These are phyloP conservation scores for Brachyptera putata DNA, from an alignment of 2,888 invertebrate genomes.

Conservation along the genomic window DNA sequence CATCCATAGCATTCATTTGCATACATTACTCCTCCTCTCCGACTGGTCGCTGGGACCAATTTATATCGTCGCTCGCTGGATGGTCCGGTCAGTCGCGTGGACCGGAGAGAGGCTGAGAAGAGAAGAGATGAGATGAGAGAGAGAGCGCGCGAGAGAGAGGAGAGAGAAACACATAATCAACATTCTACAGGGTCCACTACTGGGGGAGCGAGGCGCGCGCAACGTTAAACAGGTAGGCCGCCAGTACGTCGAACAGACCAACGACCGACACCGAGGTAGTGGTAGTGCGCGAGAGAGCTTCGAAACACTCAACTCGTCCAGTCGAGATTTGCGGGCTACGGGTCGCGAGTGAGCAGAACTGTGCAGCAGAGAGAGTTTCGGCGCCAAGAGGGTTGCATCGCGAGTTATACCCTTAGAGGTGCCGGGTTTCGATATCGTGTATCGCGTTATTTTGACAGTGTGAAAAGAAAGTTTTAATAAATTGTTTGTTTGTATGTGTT, in stretches of 20 bases:
- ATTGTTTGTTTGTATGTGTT: constrained; percentile 7
- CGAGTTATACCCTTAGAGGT: too few relatives aligned
- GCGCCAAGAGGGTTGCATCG: neutral
- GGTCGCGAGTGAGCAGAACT: neutral
- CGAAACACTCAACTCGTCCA: constrained; percentile 18
- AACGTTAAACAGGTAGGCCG: constrained; percentile 26
- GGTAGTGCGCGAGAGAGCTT: constrained; percentile 12
- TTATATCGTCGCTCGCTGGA: constrained; percentile 17
- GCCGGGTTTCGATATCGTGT: neutral
- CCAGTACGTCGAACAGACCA: constrained; percentile 18
- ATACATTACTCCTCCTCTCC: constrained; percentile 22
- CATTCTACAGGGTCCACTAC: constrained; percentile 30
- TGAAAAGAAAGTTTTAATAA: constrained; percentile 1
- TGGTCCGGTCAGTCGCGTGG: constrained; percentile 13
- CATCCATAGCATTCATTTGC: constrained; percentile 19
- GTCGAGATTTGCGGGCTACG: constrained; percentile 24
- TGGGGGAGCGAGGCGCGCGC: constrained; percentile 24
- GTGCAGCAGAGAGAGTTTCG: neutral
- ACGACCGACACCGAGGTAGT: constrained; percentile 22
- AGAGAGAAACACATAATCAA: constrained; percentile 26
- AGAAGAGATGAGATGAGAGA: constrained; percentile 10
- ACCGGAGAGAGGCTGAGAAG: constrained; percentile 5
- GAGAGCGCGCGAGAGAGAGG: constrained; percentile 17
- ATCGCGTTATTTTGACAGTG: too few relatives aligned
- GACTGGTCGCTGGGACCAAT: constrained; percentile 12